Evolutionary conservation across 30 jellyfish, hydroid and myxozoan genomes (phyloP), one percentile per base, ranked within the genome.

Genomic region (Cassiopea andromeda): DNA sequence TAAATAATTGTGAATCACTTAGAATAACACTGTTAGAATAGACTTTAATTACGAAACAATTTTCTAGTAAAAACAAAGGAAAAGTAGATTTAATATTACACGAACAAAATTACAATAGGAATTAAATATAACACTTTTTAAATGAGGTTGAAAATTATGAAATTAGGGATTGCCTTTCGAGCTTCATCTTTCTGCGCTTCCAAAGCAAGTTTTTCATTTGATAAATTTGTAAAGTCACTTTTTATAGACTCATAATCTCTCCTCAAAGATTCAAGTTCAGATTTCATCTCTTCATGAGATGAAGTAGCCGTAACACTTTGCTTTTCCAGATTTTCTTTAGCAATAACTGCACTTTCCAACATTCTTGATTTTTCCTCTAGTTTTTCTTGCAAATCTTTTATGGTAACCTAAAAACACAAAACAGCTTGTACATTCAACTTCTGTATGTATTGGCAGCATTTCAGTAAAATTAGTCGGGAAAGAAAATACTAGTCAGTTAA

Each of bases 341-440:
- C 58, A 14, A 38, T 48, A 44, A 16, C 27, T 7, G 48, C 46
- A 15, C 12, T 64, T 64, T 85, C 85, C n/a, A 92, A 18, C 50
- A 71, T 92, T n/a, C 81, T 72, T 16, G 87, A 17, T 49, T 83
- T 91, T 2, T 58, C 75, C 9, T 85, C 87, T 46, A 80, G 76
- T 12, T 81, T 84, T 16, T 64, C 57, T 68, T 70, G 68, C 84
- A 85, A 79, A 45, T 71, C 77, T 83, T 85, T 67, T 5, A 78
- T 44, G 16, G 76, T 54, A 10, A 49, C 80, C 92, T 89, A n/a
- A 16, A 54, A 48, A 12, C 59, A 48, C 49, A 2, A 18, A 69
- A n/a, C 69, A 44, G 64, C 5, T 50, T 50, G n/a, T n/a, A n/a
- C n/a, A n/a, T n/a, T n/a, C n/a, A n/a, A n/a, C n/a, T n/a, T n/a